These are phyloP conservation scores for Zosterops lateralis DNA, from an alignment of 2,113 vertebrate species.

Conservation along the genomic window DNA sequence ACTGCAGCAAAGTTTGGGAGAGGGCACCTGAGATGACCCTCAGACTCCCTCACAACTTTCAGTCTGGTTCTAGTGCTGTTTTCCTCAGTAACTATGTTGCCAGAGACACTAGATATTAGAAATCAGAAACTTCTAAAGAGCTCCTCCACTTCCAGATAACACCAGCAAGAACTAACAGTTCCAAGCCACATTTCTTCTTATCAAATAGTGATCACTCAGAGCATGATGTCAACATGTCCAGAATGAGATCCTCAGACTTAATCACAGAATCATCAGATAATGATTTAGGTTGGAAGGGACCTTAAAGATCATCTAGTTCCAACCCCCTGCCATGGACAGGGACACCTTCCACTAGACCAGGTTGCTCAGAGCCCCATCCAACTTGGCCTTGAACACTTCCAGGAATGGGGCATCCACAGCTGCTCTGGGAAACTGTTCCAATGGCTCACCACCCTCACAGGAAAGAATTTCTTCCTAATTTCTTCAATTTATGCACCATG, in stretches of 20 bases:
- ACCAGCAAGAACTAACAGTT: not conserved
- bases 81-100: not conserved
- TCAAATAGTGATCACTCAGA: not conserved
- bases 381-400: not conserved
- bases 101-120: not conserved
- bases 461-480: not conserved
- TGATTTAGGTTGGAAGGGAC: not conserved
- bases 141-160: not conserved
- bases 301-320: not conserved
- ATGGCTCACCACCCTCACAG: not conserved
- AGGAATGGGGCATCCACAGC: not conserved
- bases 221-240: not conserved
- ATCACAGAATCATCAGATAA: not conserved
- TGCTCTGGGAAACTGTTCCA: not conserved
- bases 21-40: not conserved
- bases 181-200: not conserved
- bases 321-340: not conserved
- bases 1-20: not conserved
- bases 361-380: not conserved
- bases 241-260: not conserved
- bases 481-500: rapidly evolving
- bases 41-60: not conserved
- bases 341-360: not conserved
- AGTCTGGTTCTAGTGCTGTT: not conserved
- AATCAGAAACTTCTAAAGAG: not conserved